phyloP scores from a whole-genome alignment of 2,888 invertebrate species.

The Gnatocerus cornutus region DNA sequence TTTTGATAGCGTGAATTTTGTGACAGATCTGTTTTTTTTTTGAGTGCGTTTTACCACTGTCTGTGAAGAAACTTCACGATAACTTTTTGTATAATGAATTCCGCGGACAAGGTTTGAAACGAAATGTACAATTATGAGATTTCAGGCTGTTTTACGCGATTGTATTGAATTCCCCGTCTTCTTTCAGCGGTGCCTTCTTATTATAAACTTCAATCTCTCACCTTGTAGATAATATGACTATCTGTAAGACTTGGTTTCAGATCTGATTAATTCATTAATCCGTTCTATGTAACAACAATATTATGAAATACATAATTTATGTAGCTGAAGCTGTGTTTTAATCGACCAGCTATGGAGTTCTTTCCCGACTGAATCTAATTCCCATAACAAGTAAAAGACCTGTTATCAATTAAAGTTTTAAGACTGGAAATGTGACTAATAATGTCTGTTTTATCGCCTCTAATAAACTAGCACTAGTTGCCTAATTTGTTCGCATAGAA shows the following conservation, averaged over 20 bases:
- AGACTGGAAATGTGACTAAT: too few species aligned
- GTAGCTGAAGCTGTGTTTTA: slow-evolving; percentile 57
- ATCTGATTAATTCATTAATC: slow-evolving; percentile 49
- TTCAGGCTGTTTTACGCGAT: slow-evolving; percentile 58
- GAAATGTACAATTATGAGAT: slow-evolving; percentile 16
- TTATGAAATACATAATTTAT: slow-evolving; percentile 65
- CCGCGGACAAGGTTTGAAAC: slow-evolving; percentile 27
- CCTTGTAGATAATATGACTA: slow-evolving; percentile 65
- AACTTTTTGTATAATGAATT: slow-evolving; percentile 1
- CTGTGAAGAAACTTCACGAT: slow-evolving; percentile 14
- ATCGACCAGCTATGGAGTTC: not conserved
- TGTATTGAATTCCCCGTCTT: slow-evolving; percentile 70
- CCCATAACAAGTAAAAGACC: too few species aligned
- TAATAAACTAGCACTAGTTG: too few species aligned
- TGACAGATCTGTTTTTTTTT: slow-evolving; percentile 11
- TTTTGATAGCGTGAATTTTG: slow-evolving; percentile 21
- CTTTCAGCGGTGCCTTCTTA: slow-evolving; percentile 73
- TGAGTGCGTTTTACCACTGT: slow-evolving; percentile 22
- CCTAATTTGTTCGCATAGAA: too few species aligned
- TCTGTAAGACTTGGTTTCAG: slow-evolving; percentile 54
- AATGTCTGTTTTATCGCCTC: too few species aligned
- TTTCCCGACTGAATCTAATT: too few species aligned
- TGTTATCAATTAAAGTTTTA: too few species aligned
- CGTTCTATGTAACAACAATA: slow-evolving; percentile 64
- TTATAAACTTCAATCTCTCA: slow-evolving; percentile 69